Conservation (phyloP, 2,113 vertebrate genomes). For the Delphinus delphis region DNA sequence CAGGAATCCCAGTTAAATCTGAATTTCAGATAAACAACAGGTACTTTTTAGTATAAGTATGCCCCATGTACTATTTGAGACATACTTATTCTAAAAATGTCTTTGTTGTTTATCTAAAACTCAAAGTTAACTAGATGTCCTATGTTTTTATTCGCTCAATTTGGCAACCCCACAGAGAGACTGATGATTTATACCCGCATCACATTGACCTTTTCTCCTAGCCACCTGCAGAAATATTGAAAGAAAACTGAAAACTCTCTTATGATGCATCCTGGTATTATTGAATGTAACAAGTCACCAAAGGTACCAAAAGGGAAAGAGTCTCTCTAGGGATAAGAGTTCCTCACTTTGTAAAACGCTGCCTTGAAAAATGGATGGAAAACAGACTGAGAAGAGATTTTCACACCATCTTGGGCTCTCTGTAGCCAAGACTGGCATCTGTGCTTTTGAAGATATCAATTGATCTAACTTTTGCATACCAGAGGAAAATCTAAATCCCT, state of each 20-base stretch:
- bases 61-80: neutral
- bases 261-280: neutral
- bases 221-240: neutral
- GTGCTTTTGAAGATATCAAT: constrained; percentile 20
- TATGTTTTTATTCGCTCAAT: neutral
- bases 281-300: neutral
- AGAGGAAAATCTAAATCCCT: constrained; percentile 52
- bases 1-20: neutral
- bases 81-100: neutral
- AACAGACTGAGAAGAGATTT: neutral
- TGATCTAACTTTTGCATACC: constrained; percentile 45
- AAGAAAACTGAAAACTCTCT: neutral
- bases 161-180: neutral
- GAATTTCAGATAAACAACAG: constrained; percentile 6
- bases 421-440: constrained; percentile 10
- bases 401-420: neutral
- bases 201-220: neutral
- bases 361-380: neutral
- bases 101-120: neutral
- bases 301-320: neutral
- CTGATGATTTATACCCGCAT: neutral
- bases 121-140: neutral
- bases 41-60: neutral
- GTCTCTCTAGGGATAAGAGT: neutral
- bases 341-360: neutral